Base-by-base conservation (phyloP, 1,140 invertebrate genomes). In the Sycophila sp. region DNA sequence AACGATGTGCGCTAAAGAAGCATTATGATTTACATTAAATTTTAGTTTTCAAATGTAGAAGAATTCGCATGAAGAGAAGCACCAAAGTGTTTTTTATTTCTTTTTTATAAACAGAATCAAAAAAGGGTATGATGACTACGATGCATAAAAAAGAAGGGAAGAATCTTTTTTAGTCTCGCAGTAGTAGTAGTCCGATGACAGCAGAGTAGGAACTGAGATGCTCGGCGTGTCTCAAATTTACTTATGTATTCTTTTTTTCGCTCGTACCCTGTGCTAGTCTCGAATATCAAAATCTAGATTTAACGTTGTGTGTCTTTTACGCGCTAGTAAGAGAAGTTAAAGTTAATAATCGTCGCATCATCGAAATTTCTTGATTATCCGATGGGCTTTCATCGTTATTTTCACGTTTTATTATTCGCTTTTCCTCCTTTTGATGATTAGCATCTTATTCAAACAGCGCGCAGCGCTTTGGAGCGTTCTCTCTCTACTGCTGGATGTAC, bases 251-350 rank as follows among this genome's bases (percentile, higher is more conserved):
- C n/a, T n/a, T n/a, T n/a, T n/a, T n/a, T n/a, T n/a, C n/a, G n/a
- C n/a, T 64, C 68, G 13, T 64, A 70, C 68, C 40, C 68, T 47
- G 51, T 69, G 36, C 68, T 63, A 56, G 36, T 64, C 22, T 64
- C 26, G 30, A 56, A 58, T 70, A 70, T 70, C 38, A 70, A 63
- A 70, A 64, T 64, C 60, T 64, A 64, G 62, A n/a, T 22, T 34
- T 55, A 69, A 69, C 24, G 22, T 53, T 69, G 42, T 8, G 34
- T 60, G 28, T 30, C 24, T n/a, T 28, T 70, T 62, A 70, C 30
- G 22, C 49, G 22, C 45, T 47, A 56, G 17, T 42, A 45, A 55
- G 56, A 40, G 28, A 63, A 17, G n/a, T 60, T 47, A 26, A 53
- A 63, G 67, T 69, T 19, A 49, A 55, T n/a, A 45, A 64, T 40